Conservation (phyloP, 2,113 vertebrate species). For the Pygoscelis adeliae region DNA sequence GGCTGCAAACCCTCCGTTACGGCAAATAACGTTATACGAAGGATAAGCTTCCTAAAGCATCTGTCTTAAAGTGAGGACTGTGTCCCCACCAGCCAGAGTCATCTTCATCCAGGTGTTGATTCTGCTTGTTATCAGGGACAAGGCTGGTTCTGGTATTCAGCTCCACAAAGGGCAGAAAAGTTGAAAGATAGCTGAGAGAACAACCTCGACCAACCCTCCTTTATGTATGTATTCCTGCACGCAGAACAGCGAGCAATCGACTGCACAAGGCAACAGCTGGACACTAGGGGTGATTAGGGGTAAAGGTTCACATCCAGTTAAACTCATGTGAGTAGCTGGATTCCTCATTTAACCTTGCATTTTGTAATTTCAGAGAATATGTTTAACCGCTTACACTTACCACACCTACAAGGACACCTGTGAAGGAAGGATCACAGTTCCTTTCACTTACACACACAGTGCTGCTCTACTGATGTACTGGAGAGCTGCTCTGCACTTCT, state of each 20-base stretch:
- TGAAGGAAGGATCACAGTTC: not conserved
- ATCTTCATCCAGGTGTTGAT: not conserved
- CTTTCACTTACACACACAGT: not conserved
- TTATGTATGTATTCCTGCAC: not conserved
- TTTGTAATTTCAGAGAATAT: not conserved
- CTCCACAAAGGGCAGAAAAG: not conserved
- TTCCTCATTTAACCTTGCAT: not conserved
- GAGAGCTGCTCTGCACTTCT: not conserved
- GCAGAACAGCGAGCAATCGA: not conserved
- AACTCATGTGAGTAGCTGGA: not conserved
- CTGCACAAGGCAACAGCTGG: not conserved
- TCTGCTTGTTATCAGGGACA: not conserved
- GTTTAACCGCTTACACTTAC: not conserved
- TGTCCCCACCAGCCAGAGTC: not conserved
- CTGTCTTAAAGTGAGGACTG: not conserved
- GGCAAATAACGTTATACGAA: not conserved
- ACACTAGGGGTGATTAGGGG: not conserved
- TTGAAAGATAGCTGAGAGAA: not conserved
- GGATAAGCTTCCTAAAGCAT: not conserved
- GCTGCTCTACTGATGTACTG: not conserved
- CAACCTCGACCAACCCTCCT: not conserved
- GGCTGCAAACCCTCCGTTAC: not conserved
- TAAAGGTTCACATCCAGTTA: not conserved
- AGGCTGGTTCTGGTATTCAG: not conserved
- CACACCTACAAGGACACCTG: not conserved